Base-by-base conservation (phyloP, 2,797 vertebrate genomes). In the Aphelocoma californica region DNA sequence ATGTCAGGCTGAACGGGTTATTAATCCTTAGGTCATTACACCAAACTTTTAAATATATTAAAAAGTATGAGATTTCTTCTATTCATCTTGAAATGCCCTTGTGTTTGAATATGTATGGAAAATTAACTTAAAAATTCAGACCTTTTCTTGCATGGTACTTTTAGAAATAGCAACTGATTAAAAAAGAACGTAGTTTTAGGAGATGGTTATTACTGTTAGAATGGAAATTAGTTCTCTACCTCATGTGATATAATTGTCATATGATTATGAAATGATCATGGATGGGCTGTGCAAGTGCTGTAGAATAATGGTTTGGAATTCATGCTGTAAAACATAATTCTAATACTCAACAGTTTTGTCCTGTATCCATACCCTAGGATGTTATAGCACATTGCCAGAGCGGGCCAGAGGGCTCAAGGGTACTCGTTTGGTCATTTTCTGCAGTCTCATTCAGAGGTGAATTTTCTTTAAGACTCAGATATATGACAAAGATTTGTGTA, bases 391-490 rank as follows among this genome's bases (percentile, higher is more conserved):
- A 6, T 44, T 53, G 21, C 34, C 71, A 4, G 26, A 72, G 54
- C 58, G 54, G 40, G 40, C 54, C 38, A 48, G 70, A 69, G 24
- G 19, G 44, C 72, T 84, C 62, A 48, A 50, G 14, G 4, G 8
- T 34, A 16, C 18, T 77, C 48, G 6, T 78, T 78, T 20, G 38
- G 47, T 60, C 62, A 60, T 79, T 72, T 88, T 62, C 51, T 79
- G 29, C 54, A 50, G 57, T 60, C 48, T 62, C 1, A 4, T 86
- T 88, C 51, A 70, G 70, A 90, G 51, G 31, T 86, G 77, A 91
- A 70, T 94, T 96, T 94, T 86, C 62, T 78, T 64, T 74, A 93
- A 56, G 58, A 47, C 11, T 88, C 54, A 79, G 24, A 36, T 81
- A 56, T 25, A 70, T 53, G 47, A 66, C 54, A 54, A 58, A 83